Evolutionary conservation across 2,113 vertebrate genomes (phyloP).

Genomic region (Globicephala melas): DNA sequence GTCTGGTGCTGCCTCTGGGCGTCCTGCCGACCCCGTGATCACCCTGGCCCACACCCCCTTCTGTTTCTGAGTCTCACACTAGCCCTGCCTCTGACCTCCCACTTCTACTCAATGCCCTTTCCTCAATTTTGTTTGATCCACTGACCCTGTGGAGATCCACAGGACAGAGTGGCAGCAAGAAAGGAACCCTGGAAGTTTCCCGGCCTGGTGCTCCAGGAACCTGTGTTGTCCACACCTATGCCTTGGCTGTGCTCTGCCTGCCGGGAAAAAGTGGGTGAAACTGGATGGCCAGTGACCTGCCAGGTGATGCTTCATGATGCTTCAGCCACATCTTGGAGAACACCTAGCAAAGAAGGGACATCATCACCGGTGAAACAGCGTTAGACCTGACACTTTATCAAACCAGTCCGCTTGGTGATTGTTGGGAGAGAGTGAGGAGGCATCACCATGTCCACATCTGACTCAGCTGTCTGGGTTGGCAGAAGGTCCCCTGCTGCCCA

Average conservation of each 20-base stretch:
- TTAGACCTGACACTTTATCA: not conserved
- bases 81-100: not conserved
- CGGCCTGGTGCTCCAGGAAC: not conserved
- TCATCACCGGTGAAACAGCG: not conserved
- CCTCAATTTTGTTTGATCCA: not conserved
- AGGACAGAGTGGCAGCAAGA: not conserved
- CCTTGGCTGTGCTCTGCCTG: not conserved
- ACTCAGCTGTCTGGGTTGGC: not conserved
- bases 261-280: not conserved
- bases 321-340: not conserved
- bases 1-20: not conserved
- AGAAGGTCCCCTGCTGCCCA: not conserved
- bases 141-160: not conserved
- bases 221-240: accelerated
- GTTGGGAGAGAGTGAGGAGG: not conserved
- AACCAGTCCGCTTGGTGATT: not conserved
- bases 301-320: not conserved
- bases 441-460: accelerated
- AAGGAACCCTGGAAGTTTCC: not conserved
- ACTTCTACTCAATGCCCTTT: not conserved
- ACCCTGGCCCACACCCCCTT: not conserved
- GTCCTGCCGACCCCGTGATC: not conserved
- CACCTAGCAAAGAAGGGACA: not conserved
- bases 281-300: not conserved
- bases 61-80: not conserved